Conservation (phyloP, 2,113 vertebrate genomes). For the Psophia crepitans region DNA sequence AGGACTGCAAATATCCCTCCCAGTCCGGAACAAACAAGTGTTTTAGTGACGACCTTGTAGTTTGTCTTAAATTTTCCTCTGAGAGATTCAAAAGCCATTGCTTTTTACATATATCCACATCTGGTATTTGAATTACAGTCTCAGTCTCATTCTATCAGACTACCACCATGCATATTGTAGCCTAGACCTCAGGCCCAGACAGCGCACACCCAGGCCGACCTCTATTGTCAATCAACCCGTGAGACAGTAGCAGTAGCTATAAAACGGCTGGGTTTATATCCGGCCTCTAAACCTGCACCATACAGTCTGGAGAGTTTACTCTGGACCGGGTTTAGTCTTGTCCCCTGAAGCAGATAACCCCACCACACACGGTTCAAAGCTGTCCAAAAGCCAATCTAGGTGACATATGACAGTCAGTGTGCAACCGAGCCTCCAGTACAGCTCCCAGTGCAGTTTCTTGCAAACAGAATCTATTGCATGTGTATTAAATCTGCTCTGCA, state of each 20-base stretch:
- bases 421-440: not conserved
- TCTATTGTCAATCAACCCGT: rapidly evolving
- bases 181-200: not conserved
- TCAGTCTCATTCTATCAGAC: not conserved
- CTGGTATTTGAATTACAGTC: not conserved
- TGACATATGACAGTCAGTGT: not conserved
- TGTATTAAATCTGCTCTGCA: not conserved
- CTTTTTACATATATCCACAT: not conserved
- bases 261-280: not conserved
- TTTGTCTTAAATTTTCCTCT: not conserved
- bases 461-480: not conserved
- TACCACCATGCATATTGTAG: not conserved
- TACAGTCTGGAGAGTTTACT: not conserved
- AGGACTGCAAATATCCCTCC: not conserved
- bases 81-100: not conserved
- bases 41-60: not conserved
- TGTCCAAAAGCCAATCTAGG: not conserved
- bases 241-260: not conserved
- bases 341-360: not conserved
- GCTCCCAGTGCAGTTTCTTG: not conserved
- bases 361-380: not conserved
- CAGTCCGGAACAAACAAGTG: not conserved
- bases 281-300: not conserved
- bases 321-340: not conserved
- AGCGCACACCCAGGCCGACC: not conserved